Evolutionary conservation across 2,888 invertebrate genomes (phyloP).

Genomic region (Eristalis intricaria): DNA sequence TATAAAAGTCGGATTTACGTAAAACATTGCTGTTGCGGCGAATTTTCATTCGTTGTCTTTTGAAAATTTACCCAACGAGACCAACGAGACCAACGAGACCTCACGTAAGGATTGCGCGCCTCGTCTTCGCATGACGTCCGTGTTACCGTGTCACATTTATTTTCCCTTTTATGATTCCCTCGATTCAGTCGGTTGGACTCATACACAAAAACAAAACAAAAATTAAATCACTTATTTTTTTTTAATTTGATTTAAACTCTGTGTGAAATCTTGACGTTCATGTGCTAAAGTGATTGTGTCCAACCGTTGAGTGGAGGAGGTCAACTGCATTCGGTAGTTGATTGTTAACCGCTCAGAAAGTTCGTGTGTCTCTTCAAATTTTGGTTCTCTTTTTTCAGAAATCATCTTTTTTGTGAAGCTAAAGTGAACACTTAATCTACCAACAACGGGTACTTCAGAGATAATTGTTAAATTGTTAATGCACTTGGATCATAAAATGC

Average conservation of each 20-base stretch:
- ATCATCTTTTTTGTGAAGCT: not conserved
- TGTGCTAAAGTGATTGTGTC: too few relatives aligned
- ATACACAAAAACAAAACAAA: not conserved
- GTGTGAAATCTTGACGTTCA: not conserved
- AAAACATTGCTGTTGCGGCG: conserved; percentile 26
- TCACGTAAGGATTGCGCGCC: conserved; percentile 29
- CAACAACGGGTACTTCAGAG: conserved; percentile 81
- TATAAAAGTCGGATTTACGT: conserved; percentile 57
- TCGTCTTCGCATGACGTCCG: conserved; percentile 27
- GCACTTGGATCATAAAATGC: conserved; percentile 80
- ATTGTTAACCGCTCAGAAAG: too few relatives aligned
- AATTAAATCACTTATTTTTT: not conserved
- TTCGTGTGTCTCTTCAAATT: not conserved
- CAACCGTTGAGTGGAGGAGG: too few relatives aligned
- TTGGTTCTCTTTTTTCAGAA: conserved; percentile 8
- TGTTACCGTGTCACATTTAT: conserved; percentile 6
- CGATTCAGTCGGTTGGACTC: not conserved
- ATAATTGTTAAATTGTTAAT: conserved; percentile 80
- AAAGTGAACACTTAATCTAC: conserved; percentile 64
- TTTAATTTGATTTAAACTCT: not conserved
- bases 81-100: conserved; percentile 58
- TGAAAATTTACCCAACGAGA: conserved; percentile 45
- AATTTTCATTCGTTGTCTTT: conserved; percentile 7
- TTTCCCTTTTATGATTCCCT: not conserved
- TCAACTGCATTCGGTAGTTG: too few relatives aligned